phyloP scores from a whole-genome alignment of 1,140 invertebrate species.

The Caenorhabditis inopinata region DNA sequence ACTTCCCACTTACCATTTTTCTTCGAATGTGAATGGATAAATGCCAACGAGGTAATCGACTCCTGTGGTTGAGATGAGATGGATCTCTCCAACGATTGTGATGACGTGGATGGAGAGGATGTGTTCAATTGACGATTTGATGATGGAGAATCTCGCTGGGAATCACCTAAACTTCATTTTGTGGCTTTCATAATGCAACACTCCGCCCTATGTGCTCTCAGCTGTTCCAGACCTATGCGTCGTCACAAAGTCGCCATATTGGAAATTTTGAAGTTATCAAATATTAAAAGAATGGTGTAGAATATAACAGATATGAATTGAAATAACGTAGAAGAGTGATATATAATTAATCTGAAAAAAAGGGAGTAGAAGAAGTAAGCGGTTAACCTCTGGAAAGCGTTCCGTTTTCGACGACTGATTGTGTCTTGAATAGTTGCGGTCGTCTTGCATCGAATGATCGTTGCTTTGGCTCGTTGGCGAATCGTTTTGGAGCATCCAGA shows the following conservation, averaged over 20 bases:
- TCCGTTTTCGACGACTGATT: constrained; percentile 54
- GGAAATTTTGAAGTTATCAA: background rate
- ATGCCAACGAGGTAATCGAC: constrained; percentile 53
- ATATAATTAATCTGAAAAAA: too few species aligned
- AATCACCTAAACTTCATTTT: constrained; percentile 39
- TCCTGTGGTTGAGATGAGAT: constrained; percentile 45
- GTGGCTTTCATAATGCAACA: background rate
- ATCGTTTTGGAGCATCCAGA: constrained; percentile 9
- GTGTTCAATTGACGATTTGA: background rate
- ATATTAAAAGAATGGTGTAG: background rate
- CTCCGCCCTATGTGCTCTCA: background rate
- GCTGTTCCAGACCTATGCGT: background rate
- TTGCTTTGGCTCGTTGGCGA: constrained; percentile 39
- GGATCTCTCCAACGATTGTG: constrained; percentile 27
- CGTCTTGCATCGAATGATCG: constrained; percentile 51
- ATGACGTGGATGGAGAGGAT: background rate
- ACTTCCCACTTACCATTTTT: constrained; percentile 51
- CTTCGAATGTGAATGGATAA: constrained; percentile 57
- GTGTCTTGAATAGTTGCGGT: constrained; percentile 57
- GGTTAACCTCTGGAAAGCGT: background rate
- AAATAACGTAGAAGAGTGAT: too few species aligned
- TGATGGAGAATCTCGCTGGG: constrained; percentile 34
- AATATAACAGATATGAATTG: background rate
- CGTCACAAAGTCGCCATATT: background rate
- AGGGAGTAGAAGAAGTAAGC: background rate